Evolutionary conservation across 2,888 invertebrate genomes (phyloP), one percentile per base, ranked within the genome.

Genomic region (Athalia circularis): DNA sequence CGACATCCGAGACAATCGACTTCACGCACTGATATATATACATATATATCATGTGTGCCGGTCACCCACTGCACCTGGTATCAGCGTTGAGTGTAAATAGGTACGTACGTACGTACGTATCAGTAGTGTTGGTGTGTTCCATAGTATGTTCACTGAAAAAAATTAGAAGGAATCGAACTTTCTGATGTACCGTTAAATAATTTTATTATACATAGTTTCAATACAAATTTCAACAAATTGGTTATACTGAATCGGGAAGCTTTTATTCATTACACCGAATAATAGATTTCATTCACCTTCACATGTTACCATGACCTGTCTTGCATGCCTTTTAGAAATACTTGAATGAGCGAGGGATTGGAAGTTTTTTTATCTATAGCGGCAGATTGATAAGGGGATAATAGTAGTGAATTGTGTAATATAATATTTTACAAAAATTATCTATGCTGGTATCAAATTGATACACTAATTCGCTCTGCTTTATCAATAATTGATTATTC

Each of bases 201-300:
- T 64, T 75, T 75, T 75, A 75, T 62, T 75, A 64, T 75, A 75
- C 62, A 75, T 62, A 62, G 29, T 52, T 75, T 75, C 62, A 50
- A 50, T 75, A 75, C 75, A 75, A 75, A 75, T 75, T 62, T 62
- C 75, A 75, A 75, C 75, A 75, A 72, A 64, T 75, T 62, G 50
- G 62, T 75, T 50, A 50, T 75, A 64, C 62, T 48, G 50, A 75
- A 7, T 75, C 62, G 29, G 50, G 64, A 62, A 50, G 75, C 13
- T 72, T 59, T 43, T 8, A 62, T 62, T 62, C 15, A 3, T 7
- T n/a, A 54, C n/a, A 6, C 54, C 54, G 54, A 11, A n/a, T 54
- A 54, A 54, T 54, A 11, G 9, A 6, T 54, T 5, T 13, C 5
- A 62, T 62, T 62, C 29, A 62, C 15, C 29, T 54, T 11, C 54